Conservation (phyloP, 2,113 vertebrate species). For the Dendrocopos noguchii region DNA sequence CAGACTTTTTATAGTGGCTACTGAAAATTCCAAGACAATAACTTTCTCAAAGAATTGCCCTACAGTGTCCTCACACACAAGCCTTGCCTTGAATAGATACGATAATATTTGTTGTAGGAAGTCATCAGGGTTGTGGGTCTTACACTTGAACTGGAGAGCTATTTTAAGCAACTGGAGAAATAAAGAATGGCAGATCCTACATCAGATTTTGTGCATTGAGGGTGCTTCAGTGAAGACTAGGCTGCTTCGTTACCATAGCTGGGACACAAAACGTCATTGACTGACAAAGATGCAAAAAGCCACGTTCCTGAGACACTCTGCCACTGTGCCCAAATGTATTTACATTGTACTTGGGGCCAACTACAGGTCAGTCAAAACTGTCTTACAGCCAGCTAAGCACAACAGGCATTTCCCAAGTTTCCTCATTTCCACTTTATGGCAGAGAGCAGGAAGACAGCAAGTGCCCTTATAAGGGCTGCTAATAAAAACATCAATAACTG, state of each 20-base stretch:
- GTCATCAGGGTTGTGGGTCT: background rate
- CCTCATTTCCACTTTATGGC: background rate
- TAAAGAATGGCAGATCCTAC: background rate
- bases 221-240: background rate
- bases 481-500: slow-evolving; percentile 56
- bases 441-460: background rate
- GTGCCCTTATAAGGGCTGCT: background rate
- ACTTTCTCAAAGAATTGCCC: slow-evolving; percentile 16
- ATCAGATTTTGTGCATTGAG: background rate
- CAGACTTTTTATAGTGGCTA: slow-evolving; percentile 14
- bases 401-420: background rate
- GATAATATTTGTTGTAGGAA: background rate
- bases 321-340: background rate
- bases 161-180: background rate
- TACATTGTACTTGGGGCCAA: background rate
- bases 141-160: background rate
- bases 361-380: background rate
- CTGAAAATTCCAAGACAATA: slow-evolving; percentile 30
- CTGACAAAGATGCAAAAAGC: background rate
- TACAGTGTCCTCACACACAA: background rate
- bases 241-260: background rate
- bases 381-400: background rate
- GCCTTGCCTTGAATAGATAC: background rate
- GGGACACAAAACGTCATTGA: background rate
- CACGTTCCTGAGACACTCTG: background rate